phyloP scores from a whole-genome alignment of 2,797 vertebrate genomes.

The Natrix natrix region DNA sequence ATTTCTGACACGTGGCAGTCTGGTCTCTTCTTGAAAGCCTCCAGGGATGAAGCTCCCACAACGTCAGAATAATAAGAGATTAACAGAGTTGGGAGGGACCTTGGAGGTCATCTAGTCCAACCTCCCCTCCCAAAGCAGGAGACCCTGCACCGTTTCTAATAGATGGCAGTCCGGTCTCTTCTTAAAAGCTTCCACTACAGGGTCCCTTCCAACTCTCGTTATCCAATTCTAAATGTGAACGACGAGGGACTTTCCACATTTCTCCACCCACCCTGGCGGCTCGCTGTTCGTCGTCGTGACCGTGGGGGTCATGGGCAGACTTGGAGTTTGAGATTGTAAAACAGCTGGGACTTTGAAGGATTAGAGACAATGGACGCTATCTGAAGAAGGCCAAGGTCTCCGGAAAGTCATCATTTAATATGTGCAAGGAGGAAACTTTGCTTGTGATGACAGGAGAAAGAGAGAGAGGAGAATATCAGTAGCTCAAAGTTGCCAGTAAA shows the following conservation, averaged over 20 bases:
- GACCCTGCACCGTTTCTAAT: not conserved
- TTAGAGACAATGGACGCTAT: not conserved
- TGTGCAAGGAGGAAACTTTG: not conserved
- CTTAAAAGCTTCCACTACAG: not conserved
- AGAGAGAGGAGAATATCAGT: no score
- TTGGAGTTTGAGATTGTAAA: not conserved
- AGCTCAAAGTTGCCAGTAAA: no score
- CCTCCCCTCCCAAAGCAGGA: not conserved
- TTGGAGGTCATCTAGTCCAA: not conserved
- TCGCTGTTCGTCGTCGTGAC: not conserved
- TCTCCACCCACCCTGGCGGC: not conserved
- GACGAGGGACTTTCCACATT: no score
- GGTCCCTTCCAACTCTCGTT: no score
- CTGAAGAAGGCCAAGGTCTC: not conserved
- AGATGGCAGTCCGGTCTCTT: not conserved
- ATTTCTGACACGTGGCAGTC: no score
- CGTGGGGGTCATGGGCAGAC: not conserved
- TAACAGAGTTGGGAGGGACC: not conserved
- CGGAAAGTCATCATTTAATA: not conserved
- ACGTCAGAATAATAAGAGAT: not conserved
- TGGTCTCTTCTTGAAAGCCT: no score
- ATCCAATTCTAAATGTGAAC: no score
- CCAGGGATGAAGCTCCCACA: no score
- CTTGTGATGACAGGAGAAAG: no score
- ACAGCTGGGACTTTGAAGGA: not conserved